Evolutionary conservation across 2,888 invertebrate species (phyloP), one percentile per base, ranked within the genome.

Genomic region (Heliothis peltigera): DNA sequence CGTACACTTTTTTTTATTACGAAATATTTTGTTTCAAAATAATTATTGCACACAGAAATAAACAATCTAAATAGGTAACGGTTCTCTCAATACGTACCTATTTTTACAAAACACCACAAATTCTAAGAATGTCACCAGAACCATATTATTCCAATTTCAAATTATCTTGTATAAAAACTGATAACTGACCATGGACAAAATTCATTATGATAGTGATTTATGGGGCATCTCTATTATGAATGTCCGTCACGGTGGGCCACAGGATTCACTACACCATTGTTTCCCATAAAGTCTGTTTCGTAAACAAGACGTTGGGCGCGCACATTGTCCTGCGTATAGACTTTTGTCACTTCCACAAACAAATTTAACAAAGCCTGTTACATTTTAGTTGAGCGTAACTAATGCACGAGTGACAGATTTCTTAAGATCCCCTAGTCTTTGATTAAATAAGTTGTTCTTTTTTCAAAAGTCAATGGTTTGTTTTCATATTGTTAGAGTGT

Each of bases 231-330:
- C 70, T 66, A 70, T 78, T 72, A 63, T 70, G 54, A 18, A 53
- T 56, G 65, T 74, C 85, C 77, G 89, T 91, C 92, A 92, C 86
- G 91, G 92, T 92, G 92, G 93, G 88, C 91, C 67, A 81, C 81
- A 85, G 83, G 85, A 86, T 88, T 85, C 84, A 86, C 81, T 81
- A 75, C 53, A 64, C 85, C 73, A 84, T 89, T 88, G 86, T 88
- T 81, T 79, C 59, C 75, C 78, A 82, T 79, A 87, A 81, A 84
- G 80, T 81, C 67, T 93, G 90, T 93, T 92, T 91, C 82, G 82
- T 89, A 91, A 93, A 93, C 91, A 93, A 93, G 91, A 91, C 85
- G 86, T 91, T 87, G 89, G 91, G 86, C 82, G 87, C 81, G 78
- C 49, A 79, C 80, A 88, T 89, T 90, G 87, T 88, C 66, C 72